Percentiles rank a stretch among this genome's conserved stretches.
Evolutionary conservation across 2,888 invertebrate genomes (phyloP).

Genomic region (Crepidodera aurea): DNA sequence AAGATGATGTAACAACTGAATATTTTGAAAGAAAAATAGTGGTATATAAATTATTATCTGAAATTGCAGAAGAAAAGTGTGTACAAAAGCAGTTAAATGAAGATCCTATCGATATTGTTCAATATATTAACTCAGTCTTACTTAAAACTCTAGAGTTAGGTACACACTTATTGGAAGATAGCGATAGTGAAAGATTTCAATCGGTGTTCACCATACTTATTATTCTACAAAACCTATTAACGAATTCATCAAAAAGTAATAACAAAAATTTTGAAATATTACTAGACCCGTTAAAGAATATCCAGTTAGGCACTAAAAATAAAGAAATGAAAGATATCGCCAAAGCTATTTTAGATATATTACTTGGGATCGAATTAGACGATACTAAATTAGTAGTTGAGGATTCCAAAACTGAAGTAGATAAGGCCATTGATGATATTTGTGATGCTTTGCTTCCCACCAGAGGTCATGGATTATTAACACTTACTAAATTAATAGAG

Average conservation of each 20-base stretch:
- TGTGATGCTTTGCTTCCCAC: slow-evolving; percentile 79
- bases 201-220: slow-evolving; percentile 53
- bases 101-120: slow-evolving; percentile 61
- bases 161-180: slow-evolving; percentile 45
- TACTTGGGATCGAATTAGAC: slow-evolving; percentile 28
- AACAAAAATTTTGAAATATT: slow-evolving; percentile 55
- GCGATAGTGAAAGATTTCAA: slow-evolving; percentile 52
- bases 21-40: slow-evolving; percentile 59
- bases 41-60: slow-evolving; percentile 64
- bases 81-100: slow-evolving; percentile 61
- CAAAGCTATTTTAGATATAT: slow-evolving; percentile 43
- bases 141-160: slow-evolving; percentile 42
- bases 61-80: slow-evolving; percentile 63
- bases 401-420: slow-evolving; percentile 61
- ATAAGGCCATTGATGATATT: slow-evolving; percentile 72
- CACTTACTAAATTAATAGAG: slow-evolving; percentile 76
- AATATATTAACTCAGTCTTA: slow-evolving; percentile 64
- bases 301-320: slow-evolving; percentile 48
- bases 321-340: slow-evolving; percentile 50
- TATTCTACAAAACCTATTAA: slow-evolving; percentile 58
- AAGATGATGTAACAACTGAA: slow-evolving; percentile 58
- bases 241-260: slow-evolving; percentile 45
- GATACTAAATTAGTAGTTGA: slow-evolving; percentile 31
- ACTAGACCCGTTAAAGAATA: slow-evolving; percentile 45
- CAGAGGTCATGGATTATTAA: slow-evolving; percentile 80